phyloP scores from a whole-genome alignment of 2,888 invertebrate genomes.

The Peribatodes rhomboidaria region DNA sequence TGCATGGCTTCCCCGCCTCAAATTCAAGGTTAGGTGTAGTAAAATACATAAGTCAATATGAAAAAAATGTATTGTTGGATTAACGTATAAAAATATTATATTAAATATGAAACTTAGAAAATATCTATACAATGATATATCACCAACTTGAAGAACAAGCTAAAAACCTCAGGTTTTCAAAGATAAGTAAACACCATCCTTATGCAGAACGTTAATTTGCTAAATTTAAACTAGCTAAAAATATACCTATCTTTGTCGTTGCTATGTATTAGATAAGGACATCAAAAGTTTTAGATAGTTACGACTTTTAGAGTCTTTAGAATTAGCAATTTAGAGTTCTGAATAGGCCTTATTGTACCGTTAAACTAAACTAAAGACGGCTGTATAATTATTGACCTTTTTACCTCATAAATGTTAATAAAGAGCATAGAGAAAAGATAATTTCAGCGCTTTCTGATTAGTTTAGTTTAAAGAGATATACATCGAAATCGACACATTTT shows the following conservation, averaged over 20 bases:
- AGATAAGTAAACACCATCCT: constrained; percentile 9
- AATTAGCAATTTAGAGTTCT: too few relatives aligned
- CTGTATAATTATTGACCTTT: background rate
- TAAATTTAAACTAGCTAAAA: too few relatives aligned
- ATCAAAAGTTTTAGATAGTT: too few relatives aligned
- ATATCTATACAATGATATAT: constrained; percentile 53
- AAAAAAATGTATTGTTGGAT: constrained; percentile 66
- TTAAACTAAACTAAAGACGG: background rate
- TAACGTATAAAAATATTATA: constrained; percentile 61
- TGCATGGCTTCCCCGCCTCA: too few relatives aligned
- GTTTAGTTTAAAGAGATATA: background rate
- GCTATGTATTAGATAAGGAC: too few relatives aligned
- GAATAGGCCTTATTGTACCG: too few relatives aligned
- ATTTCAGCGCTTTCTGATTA: background rate
- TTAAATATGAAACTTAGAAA: constrained; percentile 57
- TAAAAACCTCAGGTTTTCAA: constrained; percentile 43
- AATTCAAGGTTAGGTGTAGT: too few relatives aligned
- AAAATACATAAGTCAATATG: constrained; percentile 59
- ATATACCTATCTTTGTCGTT: too few relatives aligned
- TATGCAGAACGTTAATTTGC: too few relatives aligned
- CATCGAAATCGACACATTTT: background rate
- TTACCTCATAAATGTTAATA: background rate
- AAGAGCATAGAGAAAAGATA: too few relatives aligned
- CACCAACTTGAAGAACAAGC: constrained; percentile 46
- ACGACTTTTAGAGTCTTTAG: too few relatives aligned